Percentiles rank a stretch among this genome's conserved stretches.
These are phyloP conservation scores for Drosophila kepulauana DNA, from an alignment of 1,140 invertebrate genomes.

Conservation along the genomic window DNA sequence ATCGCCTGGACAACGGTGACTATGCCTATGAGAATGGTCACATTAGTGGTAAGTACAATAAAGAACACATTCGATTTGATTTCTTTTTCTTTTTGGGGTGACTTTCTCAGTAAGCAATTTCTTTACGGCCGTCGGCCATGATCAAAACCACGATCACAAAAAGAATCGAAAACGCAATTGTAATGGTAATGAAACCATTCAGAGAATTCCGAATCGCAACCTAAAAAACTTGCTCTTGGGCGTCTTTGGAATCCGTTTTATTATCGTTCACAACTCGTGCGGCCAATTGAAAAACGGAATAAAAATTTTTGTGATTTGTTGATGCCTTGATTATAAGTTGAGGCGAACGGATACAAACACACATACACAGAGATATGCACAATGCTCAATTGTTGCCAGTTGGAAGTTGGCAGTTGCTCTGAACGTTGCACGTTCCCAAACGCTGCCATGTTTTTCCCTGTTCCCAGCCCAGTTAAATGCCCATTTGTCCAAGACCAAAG, in stretches of 20 bases:
- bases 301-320: constrained; percentile 69
- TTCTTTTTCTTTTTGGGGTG: constrained; percentile 11
- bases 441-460: constrained; percentile 12
- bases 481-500: constrained; percentile 48
- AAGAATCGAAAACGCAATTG: constrained; percentile 55
- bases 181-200: constrained; percentile 78
- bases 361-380: constrained; percentile 11
- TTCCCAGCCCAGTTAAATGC: constrained; percentile 43
- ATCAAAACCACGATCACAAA: constrained; percentile 48
- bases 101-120: too few relatives aligned
- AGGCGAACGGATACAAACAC: constrained; percentile 53
- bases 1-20: constrained; percentile 95
- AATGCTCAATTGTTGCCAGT: constrained; percentile 12
- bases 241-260: constrained; percentile 7
- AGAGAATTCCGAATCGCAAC: constrained; percentile 34
- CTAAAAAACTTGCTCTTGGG: constrained; percentile 53
- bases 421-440: constrained; percentile 48
- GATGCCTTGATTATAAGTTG: constrained; percentile 70
- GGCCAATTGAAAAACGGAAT: constrained; percentile 49
- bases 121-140: constrained; percentile 33
- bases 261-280: constrained; percentile 42
- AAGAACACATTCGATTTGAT: neutral
- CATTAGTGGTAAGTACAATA: constrained; percentile 90
- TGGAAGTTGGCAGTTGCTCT: too few relatives aligned
- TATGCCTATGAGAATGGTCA: constrained; percentile 96